phyloP scores from a whole-genome alignment of 2,113 vertebrate species.

The Scophthalmus maximus region DNA sequence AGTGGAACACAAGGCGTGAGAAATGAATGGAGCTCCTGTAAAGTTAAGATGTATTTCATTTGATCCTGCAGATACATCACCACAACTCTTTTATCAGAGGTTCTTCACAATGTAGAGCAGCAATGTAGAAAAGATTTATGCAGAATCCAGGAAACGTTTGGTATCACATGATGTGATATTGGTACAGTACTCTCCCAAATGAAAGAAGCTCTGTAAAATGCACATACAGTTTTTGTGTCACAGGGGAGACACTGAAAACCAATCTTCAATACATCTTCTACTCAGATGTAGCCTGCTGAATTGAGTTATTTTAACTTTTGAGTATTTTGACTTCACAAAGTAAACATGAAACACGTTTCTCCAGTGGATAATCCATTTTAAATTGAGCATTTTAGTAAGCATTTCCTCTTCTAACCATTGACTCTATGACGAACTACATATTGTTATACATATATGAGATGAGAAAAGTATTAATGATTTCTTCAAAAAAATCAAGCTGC shows the following conservation, averaged over 20 bases:
- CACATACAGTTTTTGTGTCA: not conserved
- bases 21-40: not conserved
- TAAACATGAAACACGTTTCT: not conserved
- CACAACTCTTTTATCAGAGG: not conserved
- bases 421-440: not conserved
- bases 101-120: not conserved
- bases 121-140: constrained; percentile 12
- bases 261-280: not conserved
- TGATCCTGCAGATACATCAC: not conserved
- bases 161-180: not conserved
- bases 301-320: not conserved
- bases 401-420: not conserved
- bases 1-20: too few relatives aligned
- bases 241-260: not conserved
- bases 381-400: not conserved
- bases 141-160: not conserved
- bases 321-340: not conserved
- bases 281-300: constrained; percentile 7
- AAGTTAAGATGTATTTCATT: not conserved
- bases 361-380: too few relatives aligned
- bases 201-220: not conserved
- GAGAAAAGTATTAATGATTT: not conserved
- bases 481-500: too few relatives aligned
- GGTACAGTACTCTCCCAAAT: not conserved
- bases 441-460: not conserved